Percentiles rank a stretch among this genome's conserved stretches.
Evolutionary conservation across 2,888 invertebrate species (phyloP).

Genomic region (Amiota mariae): DNA sequence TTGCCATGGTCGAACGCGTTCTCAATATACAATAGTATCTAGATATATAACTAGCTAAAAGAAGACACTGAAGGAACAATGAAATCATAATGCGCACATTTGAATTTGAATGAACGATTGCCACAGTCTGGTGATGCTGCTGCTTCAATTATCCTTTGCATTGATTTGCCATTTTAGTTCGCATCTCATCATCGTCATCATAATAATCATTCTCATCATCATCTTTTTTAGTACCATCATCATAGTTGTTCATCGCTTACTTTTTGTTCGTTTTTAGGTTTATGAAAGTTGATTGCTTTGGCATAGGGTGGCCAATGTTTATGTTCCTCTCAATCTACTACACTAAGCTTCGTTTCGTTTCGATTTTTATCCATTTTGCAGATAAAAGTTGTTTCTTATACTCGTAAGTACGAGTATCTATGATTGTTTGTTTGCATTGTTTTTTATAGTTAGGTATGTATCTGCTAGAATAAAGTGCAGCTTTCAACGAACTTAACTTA

Average conservation of each 20-base stretch:
- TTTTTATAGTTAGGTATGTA: constrained; percentile 39
- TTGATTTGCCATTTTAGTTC: constrained; percentile 50
- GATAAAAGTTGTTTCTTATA: constrained; percentile 1
- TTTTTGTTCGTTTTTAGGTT: constrained; percentile 40
- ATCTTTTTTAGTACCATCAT: neutral
- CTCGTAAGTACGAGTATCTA: constrained; percentile 26
- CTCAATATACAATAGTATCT: neutral
- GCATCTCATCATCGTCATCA: constrained; percentile 35
- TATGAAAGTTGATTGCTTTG: constrained; percentile 63
- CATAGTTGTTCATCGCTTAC: neutral
- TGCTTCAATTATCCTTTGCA: constrained; percentile 6
- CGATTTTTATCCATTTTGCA: constrained; percentile 17
- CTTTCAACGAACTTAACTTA: too few relatives aligned
- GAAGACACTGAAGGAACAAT: neutral
- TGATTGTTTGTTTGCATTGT: constrained; percentile 45
- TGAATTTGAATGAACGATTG: neutral
- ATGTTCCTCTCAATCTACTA: neutral
- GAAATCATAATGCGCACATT: constrained; percentile 12
- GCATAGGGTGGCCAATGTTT: constrained; percentile 47
- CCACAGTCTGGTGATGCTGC: neutral
- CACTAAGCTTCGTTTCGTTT: constrained; percentile 7
- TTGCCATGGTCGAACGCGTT: constrained; percentile 37
- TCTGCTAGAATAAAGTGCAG: too few relatives aligned
- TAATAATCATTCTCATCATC: neutral
- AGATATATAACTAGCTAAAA: too few relatives aligned